Evolutionary conservation across 2,113 vertebrate genomes (phyloP), one percentile per base, ranked within the genome.

Genomic region (Trochalopteron elliotii): DNA sequence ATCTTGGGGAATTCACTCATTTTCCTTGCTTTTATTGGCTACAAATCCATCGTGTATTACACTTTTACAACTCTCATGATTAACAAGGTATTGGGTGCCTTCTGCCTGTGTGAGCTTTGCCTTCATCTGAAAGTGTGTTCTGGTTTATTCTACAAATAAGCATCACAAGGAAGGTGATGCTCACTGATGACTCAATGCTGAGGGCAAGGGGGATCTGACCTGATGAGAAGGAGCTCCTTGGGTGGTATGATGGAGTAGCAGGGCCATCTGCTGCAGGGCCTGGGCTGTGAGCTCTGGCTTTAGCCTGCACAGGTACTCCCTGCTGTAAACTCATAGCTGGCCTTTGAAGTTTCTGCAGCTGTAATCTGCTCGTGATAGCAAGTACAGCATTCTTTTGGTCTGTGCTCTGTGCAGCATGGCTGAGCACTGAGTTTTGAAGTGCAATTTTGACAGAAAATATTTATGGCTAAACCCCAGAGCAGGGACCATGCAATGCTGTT

Each of bases 21-120:
- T 90, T 93, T 85, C 63, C 50, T 81, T 81, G 15, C 14, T 39
- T 95, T 92, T 90, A 74, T 53, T 92, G 21, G 44, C 15, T 39
- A 59, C 28, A 80, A 92, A 86, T 77, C 50, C 60, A 39, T 77
- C 23, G 81, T 39, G 25, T 50, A 55, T 47, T 85, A 67, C 21
- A 88, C 14, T 82, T 90, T 13, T 28, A 79, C 65, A 85, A 45
- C 57, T 77, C 61, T 35, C 57, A 52, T 49, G 49, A 87, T 72
- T 82, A 90, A 45, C 31, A 65, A 71, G 24, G 24, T 60, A 35
- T 59, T 88, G 30, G 56, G 55, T 76, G 11, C 6, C 19, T 91
- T 89, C 44, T 89, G 42, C 14, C 21, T 11, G 5, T 64, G 23
- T 30, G 81, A 71, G 19, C 37, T 82, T 82, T 87, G 72, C 37